A percentile compares a stretch with the other conserved stretches of the same genome.
Evolutionary conservation across 2,888 invertebrate species (phyloP).

Genomic region (Caradrina kadenii): DNA sequence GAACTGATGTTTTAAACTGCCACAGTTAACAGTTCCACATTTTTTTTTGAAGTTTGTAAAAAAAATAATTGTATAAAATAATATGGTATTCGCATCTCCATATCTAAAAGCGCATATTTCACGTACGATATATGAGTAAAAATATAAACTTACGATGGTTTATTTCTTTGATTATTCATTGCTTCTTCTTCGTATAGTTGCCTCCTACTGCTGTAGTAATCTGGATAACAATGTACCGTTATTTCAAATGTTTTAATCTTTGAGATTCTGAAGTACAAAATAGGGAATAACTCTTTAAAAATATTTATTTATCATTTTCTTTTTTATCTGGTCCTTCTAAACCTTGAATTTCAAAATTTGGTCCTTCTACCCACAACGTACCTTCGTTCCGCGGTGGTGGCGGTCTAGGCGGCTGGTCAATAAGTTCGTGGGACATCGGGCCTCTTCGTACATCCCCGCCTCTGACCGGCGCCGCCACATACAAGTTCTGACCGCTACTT

Average conservation of each 20-base stretch:
- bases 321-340: no score
- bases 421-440: constrained; percentile 84
- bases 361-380: constrained; percentile 68
- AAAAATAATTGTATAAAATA: no score
- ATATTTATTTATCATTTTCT: no score
- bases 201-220: constrained; percentile 95
- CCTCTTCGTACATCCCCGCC: constrained; percentile 77
- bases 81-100: no score
- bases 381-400: constrained; percentile 96
- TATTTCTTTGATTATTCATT: constrained; percentile 93
- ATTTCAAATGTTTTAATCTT: neutral
- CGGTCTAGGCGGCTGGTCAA: constrained; percentile 94
- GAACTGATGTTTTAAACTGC: no score
- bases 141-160: constrained; percentile 92
- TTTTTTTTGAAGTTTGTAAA: neutral
- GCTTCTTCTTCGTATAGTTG: constrained; percentile 96
- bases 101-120: no score
- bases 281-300: no score
- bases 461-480: constrained; percentile 96
- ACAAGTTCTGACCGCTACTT: constrained; percentile 95
- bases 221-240: constrained; percentile 79
- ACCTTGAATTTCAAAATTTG: neutral
- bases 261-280: no score
- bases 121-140: neutral
- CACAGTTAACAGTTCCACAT: no score